These are phyloP conservation scores for Hermatobates lingyangjiaoensis DNA, from an alignment of 1,140 invertebrate species.

Conservation along the genomic window DNA sequence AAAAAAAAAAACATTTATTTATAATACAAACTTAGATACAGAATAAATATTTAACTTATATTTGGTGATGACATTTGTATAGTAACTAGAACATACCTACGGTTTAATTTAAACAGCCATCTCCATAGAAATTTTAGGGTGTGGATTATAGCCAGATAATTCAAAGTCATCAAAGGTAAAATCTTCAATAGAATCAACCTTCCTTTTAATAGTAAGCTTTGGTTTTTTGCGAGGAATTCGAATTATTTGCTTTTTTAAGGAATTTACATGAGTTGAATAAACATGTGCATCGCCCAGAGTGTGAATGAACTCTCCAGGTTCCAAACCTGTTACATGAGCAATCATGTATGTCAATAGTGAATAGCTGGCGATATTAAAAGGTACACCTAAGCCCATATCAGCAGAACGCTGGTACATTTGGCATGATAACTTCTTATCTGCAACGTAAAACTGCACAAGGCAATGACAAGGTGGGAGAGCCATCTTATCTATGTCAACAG, in stretches of 20 bases:
- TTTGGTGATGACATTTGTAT: too few species aligned
- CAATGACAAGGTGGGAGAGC: slow-evolving; percentile 94
- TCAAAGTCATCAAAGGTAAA: background rate
- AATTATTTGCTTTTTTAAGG: slow-evolving; percentile 64
- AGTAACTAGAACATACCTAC: too few species aligned
- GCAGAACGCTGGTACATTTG: slow-evolving; percentile 92
- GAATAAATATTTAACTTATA: too few species aligned
- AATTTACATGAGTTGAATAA: slow-evolving; percentile 79
- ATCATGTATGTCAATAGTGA: slow-evolving; percentile 89
- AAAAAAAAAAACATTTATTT: too few species aligned
- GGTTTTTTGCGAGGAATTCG: slow-evolving; percentile 36
- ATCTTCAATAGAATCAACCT: background rate
- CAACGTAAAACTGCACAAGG: slow-evolving; percentile 87
- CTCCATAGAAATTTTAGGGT: background rate
- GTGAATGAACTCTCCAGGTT: slow-evolving; percentile 92
- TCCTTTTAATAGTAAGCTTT: background rate
- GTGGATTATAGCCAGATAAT: background rate
- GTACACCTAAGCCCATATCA: slow-evolving; percentile 94
- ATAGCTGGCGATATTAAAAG: slow-evolving; percentile 98
- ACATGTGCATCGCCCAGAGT: slow-evolving; percentile 93
- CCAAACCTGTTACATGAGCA: slow-evolving; percentile 76
- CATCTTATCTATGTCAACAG: slow-evolving; percentile 74
- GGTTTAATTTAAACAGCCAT: slow-evolving; percentile 3
- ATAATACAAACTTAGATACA: too few species aligned
- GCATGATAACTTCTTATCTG: slow-evolving; percentile 63